phyloP scores from a whole-genome alignment of 2,113 vertebrate genomes.

The Chaetodon auriga region DNA sequence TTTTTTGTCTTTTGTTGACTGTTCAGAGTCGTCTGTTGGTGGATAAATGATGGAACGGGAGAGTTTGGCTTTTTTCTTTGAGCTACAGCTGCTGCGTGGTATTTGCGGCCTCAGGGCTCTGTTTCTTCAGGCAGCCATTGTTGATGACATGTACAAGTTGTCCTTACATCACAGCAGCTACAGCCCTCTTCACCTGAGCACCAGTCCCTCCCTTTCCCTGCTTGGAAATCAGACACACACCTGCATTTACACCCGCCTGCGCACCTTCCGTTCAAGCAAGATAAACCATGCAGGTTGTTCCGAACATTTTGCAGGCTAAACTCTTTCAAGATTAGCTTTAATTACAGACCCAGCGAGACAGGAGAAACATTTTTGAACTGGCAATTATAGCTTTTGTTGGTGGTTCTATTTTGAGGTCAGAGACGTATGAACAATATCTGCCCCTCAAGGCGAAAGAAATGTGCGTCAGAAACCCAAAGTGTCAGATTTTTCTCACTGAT shows the following conservation, averaged over 20 bases:
- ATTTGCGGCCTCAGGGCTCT: conserved; percentile 68
- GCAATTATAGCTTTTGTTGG: conserved; percentile 70
- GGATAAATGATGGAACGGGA: conserved; percentile 42
- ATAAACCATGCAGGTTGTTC: conserved; percentile 53
- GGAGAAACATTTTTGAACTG: conserved; percentile 63
- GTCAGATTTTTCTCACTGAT: conserved; percentile 27
- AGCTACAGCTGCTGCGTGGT: conserved; percentile 73
- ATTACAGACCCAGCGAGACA: conserved; percentile 65
- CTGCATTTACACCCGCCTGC: conserved; percentile 50
- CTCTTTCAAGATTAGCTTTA: conserved; percentile 67
- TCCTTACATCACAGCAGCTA: conserved; percentile 66
- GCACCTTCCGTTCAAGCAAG: conserved; percentile 41
- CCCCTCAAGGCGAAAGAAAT: conserved; percentile 4
- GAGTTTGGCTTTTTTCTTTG: conserved; percentile 19
- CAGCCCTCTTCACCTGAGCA: conserved; percentile 38
- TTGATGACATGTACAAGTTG: conserved; percentile 64
- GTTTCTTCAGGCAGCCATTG: conserved; percentile 59
- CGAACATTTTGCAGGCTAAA: conserved; percentile 50
- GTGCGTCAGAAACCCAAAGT: conserved; percentile 31
- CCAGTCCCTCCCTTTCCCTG: conserved; percentile 17
- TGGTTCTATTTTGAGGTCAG: conserved; percentile 61
- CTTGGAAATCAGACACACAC: conserved; percentile 49
- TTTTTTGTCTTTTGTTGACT: conserved; percentile 25
- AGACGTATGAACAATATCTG: conserved; percentile 38
- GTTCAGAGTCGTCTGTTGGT: conserved; percentile 16